Conservation (phyloP, 1,140 invertebrate species). For the Drosophila busckii region DNA sequence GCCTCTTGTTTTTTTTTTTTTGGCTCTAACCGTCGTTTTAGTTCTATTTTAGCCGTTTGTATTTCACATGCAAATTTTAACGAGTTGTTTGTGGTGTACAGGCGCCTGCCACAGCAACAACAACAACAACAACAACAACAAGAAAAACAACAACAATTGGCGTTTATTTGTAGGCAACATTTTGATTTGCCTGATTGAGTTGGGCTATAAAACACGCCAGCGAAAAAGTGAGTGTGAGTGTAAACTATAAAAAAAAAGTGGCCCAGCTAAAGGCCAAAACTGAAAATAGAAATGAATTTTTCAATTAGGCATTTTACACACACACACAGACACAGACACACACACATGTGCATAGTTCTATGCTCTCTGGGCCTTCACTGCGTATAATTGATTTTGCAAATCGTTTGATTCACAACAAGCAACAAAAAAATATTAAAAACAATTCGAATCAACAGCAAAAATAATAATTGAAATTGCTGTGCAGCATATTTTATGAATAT, state of each 20-base stretch:
- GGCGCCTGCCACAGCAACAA: constrained; percentile 28
- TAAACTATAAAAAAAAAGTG: constrained; percentile 2
- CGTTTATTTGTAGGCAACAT: constrained; percentile 67
- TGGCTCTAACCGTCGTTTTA: no score
- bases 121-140: constrained; percentile 12
- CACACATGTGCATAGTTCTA: no score
- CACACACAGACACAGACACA: no score
- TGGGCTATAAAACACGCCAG: constrained; percentile 21
- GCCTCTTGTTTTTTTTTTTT: constrained; percentile 1
- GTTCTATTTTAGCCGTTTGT: constrained; percentile 53
- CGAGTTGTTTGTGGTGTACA: constrained; percentile 62
- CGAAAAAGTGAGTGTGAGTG: background rate
- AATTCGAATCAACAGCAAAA: no score
- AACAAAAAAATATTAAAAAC: no score
- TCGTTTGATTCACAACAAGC: no score
- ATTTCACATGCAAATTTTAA: constrained; percentile 71
- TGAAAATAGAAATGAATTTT: background rate
- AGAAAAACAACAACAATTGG: constrained; percentile 46
- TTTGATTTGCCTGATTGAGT: constrained; percentile 66
- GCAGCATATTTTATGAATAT: no score
- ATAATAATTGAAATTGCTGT: no score
- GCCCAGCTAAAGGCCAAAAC: no score
- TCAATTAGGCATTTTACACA: no score
- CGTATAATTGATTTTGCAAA: no score
- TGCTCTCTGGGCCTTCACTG: no score